phyloP scores from a whole-genome alignment of 1,140 invertebrate species.

The Trachymyrmex septentrionalis region DNA sequence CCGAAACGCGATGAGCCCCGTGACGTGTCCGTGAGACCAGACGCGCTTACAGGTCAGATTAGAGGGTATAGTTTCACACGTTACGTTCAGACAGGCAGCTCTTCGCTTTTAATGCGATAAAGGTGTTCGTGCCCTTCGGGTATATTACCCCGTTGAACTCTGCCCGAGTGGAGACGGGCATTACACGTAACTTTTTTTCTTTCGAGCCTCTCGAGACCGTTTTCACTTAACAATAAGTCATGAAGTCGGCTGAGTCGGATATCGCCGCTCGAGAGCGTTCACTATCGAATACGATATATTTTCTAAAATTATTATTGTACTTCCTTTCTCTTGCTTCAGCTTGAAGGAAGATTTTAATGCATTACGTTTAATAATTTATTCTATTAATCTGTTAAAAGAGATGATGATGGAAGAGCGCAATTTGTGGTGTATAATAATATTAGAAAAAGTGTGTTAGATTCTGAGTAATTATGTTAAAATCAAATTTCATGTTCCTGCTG shows the following conservation, averaged over 20 bases:
- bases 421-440: neutral
- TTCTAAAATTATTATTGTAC: conserved; percentile 8
- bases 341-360: neutral
- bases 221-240: conserved; percentile 40
- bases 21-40: conserved; percentile 37
- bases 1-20: conserved; percentile 62
- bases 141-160: conserved; percentile 42
- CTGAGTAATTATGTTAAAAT: conserved; percentile 5
- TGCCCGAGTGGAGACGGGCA: conserved; percentile 6
- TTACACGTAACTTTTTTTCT: conserved; percentile 42
- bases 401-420: neutral
- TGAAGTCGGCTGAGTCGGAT: conserved; percentile 5
- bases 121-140: conserved; percentile 50
- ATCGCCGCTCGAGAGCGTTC: neutral
- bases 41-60: conserved; percentile 13
- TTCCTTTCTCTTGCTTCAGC: neutral
- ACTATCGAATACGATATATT: conserved; percentile 14
- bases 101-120: conserved; percentile 72
- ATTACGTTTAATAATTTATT: conserved; percentile 12
- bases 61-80: conserved; percentile 19
- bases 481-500: neutral
- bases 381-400: neutral
- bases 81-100: conserved; percentile 57
- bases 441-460: neutral
- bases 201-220: conserved; percentile 30